These are phyloP conservation scores for Conchocele bisecta DNA, from an alignment of 2,888 invertebrate genomes.

Conservation along the genomic window DNA sequence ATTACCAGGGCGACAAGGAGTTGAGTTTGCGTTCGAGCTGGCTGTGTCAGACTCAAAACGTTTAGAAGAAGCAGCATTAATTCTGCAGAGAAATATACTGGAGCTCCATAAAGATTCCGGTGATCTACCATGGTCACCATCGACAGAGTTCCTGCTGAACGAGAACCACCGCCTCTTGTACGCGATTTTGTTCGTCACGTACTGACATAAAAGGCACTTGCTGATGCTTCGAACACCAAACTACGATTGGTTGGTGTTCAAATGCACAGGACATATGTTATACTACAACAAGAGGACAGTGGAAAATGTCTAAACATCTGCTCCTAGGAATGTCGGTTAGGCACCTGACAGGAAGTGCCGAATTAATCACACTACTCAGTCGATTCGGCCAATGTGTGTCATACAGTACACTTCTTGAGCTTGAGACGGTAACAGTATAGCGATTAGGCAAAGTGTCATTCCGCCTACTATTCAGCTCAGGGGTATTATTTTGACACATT, in stretches of 20 bases:
- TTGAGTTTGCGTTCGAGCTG: conserved; percentile 17
- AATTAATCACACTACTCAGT: conserved; percentile 20
- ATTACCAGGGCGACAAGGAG: conserved; percentile 7
- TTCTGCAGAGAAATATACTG: conserved; percentile 3
- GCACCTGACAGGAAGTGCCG: conserved; percentile 19
- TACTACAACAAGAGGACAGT: conserved; percentile 5
- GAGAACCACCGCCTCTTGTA: neutral
- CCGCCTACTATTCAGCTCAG: neutral
- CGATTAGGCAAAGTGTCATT: neutral
- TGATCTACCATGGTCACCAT: conserved; percentile 15
- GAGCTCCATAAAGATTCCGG: neutral
- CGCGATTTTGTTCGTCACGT: neutral
- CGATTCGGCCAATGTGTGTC: conserved; percentile 20
- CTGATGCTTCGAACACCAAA: neutral
- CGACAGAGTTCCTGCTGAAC: neutral
- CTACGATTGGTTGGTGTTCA: conserved; percentile 3
- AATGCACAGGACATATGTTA: conserved; percentile 14
- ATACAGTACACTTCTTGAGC: conserved; percentile 15
- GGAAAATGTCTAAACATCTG: conserved; percentile 22
- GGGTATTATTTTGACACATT: conserved; percentile 11
- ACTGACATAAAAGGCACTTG: neutral
- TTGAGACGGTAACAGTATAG: conserved; percentile 20
- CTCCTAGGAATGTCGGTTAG: conserved; percentile 16
- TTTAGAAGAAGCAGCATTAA: conserved; percentile 1
- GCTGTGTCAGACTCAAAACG: conserved; percentile 25